phyloP scores from a whole-genome alignment of 2,797 vertebrate genomes.

The Trachurus trachurus region DNA sequence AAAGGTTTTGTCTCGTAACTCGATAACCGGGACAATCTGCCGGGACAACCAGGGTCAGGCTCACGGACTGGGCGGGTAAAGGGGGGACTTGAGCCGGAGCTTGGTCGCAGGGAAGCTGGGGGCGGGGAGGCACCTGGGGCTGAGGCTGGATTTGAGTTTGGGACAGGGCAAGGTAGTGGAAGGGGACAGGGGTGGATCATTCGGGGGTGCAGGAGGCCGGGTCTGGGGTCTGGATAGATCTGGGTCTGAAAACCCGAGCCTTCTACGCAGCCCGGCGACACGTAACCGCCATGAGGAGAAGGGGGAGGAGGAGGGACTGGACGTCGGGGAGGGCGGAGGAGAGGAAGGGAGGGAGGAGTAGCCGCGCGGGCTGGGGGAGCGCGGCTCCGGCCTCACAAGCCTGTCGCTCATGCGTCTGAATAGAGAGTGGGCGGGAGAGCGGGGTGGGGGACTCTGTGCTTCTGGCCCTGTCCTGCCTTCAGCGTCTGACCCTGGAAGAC shows the following conservation, averaged over 20 bases:
- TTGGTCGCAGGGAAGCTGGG: background rate
- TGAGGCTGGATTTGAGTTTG: conserved; percentile 29
- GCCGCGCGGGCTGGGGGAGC: background rate
- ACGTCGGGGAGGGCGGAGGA: conserved; percentile 12
- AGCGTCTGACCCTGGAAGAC: conserved; percentile 52
- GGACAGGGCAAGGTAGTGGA: conserved; percentile 6
- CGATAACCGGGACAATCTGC: background rate
- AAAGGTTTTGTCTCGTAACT: background rate
- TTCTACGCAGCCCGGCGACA: conserved; percentile 10
- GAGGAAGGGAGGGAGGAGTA: conserved; percentile 24
- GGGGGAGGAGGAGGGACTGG: background rate
- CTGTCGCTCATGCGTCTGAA: conserved; percentile 50
- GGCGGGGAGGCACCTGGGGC: conserved; percentile 4
- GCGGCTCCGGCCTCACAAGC: conserved; percentile 35
- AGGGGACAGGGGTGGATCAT: background rate
- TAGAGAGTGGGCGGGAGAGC: conserved; percentile 19
- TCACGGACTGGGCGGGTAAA: background rate
- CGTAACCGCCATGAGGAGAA: background rate
- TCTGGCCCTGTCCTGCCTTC: conserved; percentile 37
- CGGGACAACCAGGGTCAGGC: background rate
- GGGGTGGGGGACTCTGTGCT: conserved; percentile 6
- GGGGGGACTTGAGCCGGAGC: background rate
- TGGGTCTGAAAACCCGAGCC: conserved; percentile 15
- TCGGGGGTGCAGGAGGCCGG: background rate
- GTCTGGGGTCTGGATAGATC: background rate